Evolutionary conservation across 2,113 vertebrate genomes (phyloP).

Genomic region (Alectura lathami): DNA sequence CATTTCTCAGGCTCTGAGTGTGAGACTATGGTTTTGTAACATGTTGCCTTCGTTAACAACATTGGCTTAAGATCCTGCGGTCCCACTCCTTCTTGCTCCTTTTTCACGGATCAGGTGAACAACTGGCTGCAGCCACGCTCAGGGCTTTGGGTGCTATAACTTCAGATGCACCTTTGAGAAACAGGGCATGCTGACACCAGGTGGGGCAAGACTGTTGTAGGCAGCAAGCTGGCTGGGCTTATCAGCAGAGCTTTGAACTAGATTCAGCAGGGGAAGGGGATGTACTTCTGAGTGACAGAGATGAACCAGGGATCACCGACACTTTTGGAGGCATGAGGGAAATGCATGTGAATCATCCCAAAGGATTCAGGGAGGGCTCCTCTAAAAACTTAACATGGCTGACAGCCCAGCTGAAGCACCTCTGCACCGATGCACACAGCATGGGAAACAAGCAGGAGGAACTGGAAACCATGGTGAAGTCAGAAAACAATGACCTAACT

Average conservation of each 20-base stretch:
- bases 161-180: background rate
- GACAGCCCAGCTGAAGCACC: background rate
- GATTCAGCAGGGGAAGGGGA: background rate
- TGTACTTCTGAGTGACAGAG: background rate
- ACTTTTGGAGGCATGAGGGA: background rate
- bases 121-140: too few relatives aligned
- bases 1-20: background rate
- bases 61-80: rapidly evolving
- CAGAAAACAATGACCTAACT: background rate
- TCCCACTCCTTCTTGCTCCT: background rate
- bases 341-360: background rate
- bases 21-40: background rate
- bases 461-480: background rate
- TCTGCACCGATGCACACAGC: background rate
- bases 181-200: background rate
- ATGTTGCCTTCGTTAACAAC: background rate
- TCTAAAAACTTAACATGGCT: background rate
- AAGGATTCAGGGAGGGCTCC: background rate
- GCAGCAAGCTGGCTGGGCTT: background rate
- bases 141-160: too few relatives aligned
- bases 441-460: background rate
- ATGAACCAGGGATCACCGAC: background rate
- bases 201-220: background rate
- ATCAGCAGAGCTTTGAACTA: background rate
- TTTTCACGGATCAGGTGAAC: too few relatives aligned